Conservation (phyloP, 2,113 vertebrate species). For the Columba livia region DNA sequence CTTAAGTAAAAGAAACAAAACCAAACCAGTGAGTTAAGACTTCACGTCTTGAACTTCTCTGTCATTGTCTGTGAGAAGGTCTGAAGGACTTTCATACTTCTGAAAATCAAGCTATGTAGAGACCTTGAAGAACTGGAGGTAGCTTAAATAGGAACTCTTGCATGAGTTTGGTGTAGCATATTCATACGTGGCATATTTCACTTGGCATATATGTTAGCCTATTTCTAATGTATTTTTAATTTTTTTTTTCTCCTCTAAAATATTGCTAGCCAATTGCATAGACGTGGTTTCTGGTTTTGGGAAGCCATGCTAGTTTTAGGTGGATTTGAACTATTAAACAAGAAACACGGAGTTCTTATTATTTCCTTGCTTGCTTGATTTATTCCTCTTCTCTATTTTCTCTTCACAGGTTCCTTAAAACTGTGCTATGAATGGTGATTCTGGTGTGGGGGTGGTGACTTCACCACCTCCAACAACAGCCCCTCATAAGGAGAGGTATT, state of each 20-base stretch:
- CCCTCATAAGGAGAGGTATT: conserved; percentile 97
- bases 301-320: background rate
- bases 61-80: background rate
- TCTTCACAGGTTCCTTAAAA: conserved; percentile 54
- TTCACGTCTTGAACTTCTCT: background rate
- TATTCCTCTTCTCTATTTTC: background rate
- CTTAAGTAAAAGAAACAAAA: background rate
- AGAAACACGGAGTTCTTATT: background rate
- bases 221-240: background rate
- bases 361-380: background rate
- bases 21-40: background rate
- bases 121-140: background rate
- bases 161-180: background rate
- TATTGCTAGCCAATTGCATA: background rate
- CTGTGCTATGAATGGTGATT: conserved; percentile 93
- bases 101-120: background rate
- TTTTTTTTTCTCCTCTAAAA: background rate
- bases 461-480: conserved; percentile 92
- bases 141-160: background rate
- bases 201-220: background rate
- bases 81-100: background rate
- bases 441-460: conserved; percentile 93
- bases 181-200: background rate
- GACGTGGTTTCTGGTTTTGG: background rate
- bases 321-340: background rate